Evolutionary conservation across 2,888 invertebrate genomes (phyloP), one percentile per base, ranked within the genome.

Genomic region (Coelinius sp.): DNA sequence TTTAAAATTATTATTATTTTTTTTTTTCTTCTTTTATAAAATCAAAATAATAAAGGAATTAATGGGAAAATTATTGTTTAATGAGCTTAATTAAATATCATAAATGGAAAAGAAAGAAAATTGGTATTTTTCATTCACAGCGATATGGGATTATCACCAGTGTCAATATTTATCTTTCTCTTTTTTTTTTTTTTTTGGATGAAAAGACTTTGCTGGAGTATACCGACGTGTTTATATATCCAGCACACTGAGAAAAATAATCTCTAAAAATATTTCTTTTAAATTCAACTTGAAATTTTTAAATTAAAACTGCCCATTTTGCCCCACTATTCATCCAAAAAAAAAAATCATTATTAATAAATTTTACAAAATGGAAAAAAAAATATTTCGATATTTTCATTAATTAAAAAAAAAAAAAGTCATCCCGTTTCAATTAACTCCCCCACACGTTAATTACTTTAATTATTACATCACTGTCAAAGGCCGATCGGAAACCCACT

Each of bases 391-490:
- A 49, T 41, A 49, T 49, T 49, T 49, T 49, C 17, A 17, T 59
- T 59, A 35, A 59, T 59, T 31, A 6, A 31, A 59, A 56, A 56
- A 41, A 69, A 46, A 64, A n/a, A 24, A 67, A 56, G 38, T 59
- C 59, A 59, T 59, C 35, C 31, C 35, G 59, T 53, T 31, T 17
- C 53, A 10, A 12, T 35, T 52, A 20, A 35, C 63, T 70, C 35
- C 63, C 35, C 53, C 65, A 73, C 79, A 82, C 79, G 83, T 82
- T 86, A 85, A 85, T 85, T 85, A 85, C 84, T 86, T 85, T 84
- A 85, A 85, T 86, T 84, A 86, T 85, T 85, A 84, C 84, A 85
- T 82, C 80, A 78, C 78, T 82, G 82, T 83, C 83, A 84, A 83
- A 85, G 84, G 81, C 81, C 82, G 85, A 85, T 86, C 84, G 81